Evolutionary conservation across 2,888 invertebrate genomes (phyloP), one percentile per base, ranked within the genome.

Genomic region (Liodrosophila aerea): DNA sequence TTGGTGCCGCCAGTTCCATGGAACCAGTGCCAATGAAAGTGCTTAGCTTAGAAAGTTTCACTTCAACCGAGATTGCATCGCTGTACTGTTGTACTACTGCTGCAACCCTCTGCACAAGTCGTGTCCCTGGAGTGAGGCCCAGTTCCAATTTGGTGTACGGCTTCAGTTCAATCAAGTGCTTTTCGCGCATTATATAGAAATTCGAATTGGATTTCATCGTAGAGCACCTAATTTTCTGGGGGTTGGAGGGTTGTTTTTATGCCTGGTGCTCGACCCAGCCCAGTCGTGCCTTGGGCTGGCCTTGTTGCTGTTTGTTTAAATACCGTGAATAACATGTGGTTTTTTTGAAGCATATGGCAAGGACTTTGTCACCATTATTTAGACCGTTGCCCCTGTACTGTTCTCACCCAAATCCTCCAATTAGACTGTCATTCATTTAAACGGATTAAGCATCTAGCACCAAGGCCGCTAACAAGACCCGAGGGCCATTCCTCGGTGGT

Each of bases 271-370:
- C n/a, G 4, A 5, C 16, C 5, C 39, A 22, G 0, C 54, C 31
- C 47, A 40, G 50, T 50, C 18, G 37, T 43, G 53, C 29, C 16
- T 53, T 11, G 22, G 22, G 11, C 46, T 62, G 65, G 43, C 64
- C 68, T 67, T 84, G 87, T 83, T 80, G 85, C 75, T 82, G 78
- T 81, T 81, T 89, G 89, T 83, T 89, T 89, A 89, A 88, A 88
- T 83, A 87, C 87, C 89, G 89, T 89, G 87, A 86, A 88, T 89
- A 89, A 88, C 89, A 89, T 89, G 89, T 89, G 89, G 89, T 89
- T 89, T 89, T 89, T 89, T 86, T 87, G 59, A 75, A 89, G 77
- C 89, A 89, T 89, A 89, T 89, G 89, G 89, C 89, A 88, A 82
- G 82, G 76, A 87, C 89, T 87, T 89, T 88, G 87, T 85, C 74